phyloP scores from a whole-genome alignment of 2,888 invertebrate species.

The Papilio gigon region DNA sequence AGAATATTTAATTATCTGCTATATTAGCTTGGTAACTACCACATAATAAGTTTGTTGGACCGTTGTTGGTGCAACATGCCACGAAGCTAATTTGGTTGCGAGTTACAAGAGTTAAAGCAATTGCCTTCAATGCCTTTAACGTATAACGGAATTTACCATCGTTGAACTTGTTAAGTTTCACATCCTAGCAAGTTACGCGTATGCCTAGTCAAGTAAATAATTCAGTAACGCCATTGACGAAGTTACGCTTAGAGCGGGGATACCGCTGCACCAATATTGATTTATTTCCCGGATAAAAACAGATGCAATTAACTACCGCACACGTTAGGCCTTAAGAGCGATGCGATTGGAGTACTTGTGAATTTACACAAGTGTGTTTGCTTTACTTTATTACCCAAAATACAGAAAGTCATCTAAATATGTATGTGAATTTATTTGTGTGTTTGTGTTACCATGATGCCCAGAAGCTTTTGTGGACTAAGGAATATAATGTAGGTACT shows the following conservation, averaged over 20 bases:
- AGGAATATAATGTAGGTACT: too few relatives aligned
- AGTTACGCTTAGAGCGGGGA: neutral
- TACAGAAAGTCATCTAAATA: too few relatives aligned
- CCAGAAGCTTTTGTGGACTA: too few relatives aligned
- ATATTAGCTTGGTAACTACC: too few relatives aligned
- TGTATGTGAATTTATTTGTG: too few relatives aligned
- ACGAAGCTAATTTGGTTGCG: neutral
- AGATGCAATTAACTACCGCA: neutral
- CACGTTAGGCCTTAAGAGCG: neutral
- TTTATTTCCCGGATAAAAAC: neutral
- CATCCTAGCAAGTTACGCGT: neutral
- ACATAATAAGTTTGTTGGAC: too few relatives aligned
- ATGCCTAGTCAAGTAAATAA: constrained; percentile 8
- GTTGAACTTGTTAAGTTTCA: neutral
- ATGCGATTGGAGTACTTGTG: too few relatives aligned
- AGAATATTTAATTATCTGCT: too few relatives aligned
- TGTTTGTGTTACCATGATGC: too few relatives aligned
- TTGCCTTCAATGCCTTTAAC: constrained; percentile 1
- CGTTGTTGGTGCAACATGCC: too few relatives aligned
- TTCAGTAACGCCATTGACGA: neutral
- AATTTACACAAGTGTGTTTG: too few relatives aligned
- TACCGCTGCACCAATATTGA: constrained; percentile 7
- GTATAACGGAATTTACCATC: neutral
- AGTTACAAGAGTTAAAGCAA: neutral
- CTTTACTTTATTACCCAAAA: too few relatives aligned